These are phyloP conservation scores for Drosophila fulvimacula DNA, from an alignment of 2,888 invertebrate species.

Conservation along the genomic window DNA sequence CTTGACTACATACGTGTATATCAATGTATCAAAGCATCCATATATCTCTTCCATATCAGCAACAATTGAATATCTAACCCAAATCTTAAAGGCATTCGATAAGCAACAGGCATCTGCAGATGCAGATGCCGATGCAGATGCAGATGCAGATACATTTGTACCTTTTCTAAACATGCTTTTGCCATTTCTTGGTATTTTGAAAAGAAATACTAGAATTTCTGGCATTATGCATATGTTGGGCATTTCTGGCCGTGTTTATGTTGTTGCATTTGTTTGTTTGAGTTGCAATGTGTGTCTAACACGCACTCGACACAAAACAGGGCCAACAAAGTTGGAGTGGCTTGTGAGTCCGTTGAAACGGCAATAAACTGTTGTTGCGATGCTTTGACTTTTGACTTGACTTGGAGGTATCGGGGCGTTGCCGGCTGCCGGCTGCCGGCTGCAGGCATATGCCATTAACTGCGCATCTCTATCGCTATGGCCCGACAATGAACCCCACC, in stretches of 20 bases:
- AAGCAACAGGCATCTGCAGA: constrained; percentile 12
- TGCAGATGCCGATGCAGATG: constrained; percentile 33
- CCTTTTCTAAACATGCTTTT: constrained; percentile 9
- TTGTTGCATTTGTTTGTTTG: constrained; percentile 45
- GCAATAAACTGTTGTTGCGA: constrained; percentile 59
- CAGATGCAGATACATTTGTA: constrained; percentile 49
- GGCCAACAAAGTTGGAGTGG: constrained; percentile 14
- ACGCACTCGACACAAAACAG: constrained; percentile 45
- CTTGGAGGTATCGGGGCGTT: constrained; percentile 53
- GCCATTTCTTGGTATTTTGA: constrained; percentile 48
- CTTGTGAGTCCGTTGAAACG: constrained; percentile 26
- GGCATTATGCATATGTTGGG: constrained; percentile 11
- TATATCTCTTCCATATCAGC: background rate
- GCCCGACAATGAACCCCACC: constrained; percentile 72
- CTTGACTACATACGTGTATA: background rate
- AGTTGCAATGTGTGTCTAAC: constrained; percentile 55
- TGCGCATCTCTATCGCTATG: constrained; percentile 14
- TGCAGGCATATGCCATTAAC: constrained; percentile 27
- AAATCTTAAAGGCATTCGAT: constrained; percentile 7
- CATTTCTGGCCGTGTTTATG: constrained; percentile 42
- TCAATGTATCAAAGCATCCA: background rate
- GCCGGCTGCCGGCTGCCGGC: no score
- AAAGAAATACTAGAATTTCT: constrained; percentile 29
- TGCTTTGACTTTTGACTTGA: constrained; percentile 68
- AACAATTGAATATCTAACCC: background rate